Conservation (phyloP, 2,797 vertebrate genomes). For the Mus minutoides region DNA sequence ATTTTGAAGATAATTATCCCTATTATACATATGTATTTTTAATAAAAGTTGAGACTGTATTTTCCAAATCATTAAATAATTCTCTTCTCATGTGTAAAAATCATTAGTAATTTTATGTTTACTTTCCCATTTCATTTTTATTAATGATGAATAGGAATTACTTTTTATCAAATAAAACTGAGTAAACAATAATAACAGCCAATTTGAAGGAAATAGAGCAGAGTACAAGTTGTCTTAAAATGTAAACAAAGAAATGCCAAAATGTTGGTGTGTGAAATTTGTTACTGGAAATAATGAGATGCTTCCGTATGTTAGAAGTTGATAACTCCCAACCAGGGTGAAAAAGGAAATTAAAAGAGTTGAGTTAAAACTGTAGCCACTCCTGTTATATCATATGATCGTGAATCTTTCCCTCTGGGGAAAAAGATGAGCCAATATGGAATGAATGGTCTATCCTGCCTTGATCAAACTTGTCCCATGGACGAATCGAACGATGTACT, state of each 20-base stretch:
- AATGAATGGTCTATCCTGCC: background rate
- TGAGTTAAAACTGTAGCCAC: background rate
- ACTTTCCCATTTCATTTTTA: slow-evolving; percentile 1
- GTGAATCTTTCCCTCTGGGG: background rate
- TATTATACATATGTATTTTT: background rate
- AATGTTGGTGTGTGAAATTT: background rate
- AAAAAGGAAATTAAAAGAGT: background rate
- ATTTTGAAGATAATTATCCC: background rate
- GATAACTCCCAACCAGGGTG: background rate
- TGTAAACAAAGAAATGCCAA: background rate
- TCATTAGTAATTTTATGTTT: background rate
- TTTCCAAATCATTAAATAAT: background rate
- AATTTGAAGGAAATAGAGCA: background rate
- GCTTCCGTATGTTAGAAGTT: background rate
- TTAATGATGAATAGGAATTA: background rate
- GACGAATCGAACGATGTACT: background rate
- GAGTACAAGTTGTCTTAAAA: background rate
- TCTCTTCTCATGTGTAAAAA: background rate
- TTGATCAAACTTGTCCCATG: background rate
- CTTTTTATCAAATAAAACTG: background rate
- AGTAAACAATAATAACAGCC: background rate
- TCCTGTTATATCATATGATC: background rate
- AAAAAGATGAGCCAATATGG: background rate
- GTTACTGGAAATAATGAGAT: background rate
- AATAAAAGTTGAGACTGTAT: background rate